phyloP scores from a whole-genome alignment of 2,797 vertebrate species.

The Smutsia temminckii region DNA sequence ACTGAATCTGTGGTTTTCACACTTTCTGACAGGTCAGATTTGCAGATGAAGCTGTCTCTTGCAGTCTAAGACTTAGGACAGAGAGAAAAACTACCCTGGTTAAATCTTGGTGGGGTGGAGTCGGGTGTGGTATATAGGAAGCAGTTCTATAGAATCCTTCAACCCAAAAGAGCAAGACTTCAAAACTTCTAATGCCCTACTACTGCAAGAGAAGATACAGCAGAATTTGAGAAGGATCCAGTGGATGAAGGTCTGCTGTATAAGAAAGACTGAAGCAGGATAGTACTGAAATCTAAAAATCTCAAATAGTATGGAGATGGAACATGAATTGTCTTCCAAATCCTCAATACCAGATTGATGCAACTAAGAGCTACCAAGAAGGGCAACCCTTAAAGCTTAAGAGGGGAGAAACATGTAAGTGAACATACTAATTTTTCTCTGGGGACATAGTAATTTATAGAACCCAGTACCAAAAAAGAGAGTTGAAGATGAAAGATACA shows the following conservation, averaged over 20 bases:
- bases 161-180: background rate
- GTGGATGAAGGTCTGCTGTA: background rate
- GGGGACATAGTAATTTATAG: background rate
- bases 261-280: background rate
- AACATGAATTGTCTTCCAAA: background rate
- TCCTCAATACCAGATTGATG: background rate
- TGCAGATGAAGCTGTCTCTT: background rate
- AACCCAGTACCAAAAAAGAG: background rate
- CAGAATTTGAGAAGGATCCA: background rate
- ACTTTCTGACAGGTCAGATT: background rate
- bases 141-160: background rate
- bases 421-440: background rate
- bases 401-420: background rate
- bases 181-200: background rate
- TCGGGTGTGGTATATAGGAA: background rate
- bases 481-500: conserved; percentile 7
- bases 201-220: background rate
- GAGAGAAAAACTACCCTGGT: background rate
- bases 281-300: conserved; percentile 16
- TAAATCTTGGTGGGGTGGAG: background rate
- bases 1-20: background rate
- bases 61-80: background rate
- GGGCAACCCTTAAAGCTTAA: background rate
- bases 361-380: background rate
- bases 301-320: background rate